A percentile compares a stretch with the other conserved stretches of the same genome.
Evolutionary conservation across 2,113 vertebrate genomes (phyloP).

Genomic region (Asarcornis scutulata): DNA sequence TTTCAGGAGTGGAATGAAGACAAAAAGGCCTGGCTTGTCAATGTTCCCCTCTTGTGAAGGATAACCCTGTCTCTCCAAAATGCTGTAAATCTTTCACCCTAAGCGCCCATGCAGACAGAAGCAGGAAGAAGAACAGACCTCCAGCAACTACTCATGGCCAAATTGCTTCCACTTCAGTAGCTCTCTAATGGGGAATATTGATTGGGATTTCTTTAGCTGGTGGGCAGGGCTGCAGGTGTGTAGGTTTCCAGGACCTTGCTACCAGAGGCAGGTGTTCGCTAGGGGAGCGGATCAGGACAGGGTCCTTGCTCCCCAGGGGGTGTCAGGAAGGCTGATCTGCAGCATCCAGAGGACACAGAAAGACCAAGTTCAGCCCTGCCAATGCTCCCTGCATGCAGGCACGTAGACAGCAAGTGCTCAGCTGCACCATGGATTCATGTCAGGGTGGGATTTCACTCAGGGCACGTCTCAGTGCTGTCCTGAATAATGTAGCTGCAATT

Average conservation of each 20-base stretch:
- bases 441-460: neutral
- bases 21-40: constrained; percentile 28
- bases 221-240: neutral
- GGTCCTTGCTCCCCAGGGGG: fast-evolving
- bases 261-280: neutral
- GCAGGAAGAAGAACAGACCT: neutral
- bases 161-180: neutral
- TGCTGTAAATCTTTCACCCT: constrained; percentile 1
- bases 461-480: neutral
- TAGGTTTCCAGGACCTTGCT: neutral
- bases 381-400: fast-evolving
- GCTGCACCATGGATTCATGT: fast-evolving
- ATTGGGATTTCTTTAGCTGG: neutral
- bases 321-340: too few species aligned
- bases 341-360: neutral
- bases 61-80: constrained; percentile 23
- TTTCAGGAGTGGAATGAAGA: constrained; percentile 37
- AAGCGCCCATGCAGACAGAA: neutral
- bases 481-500: neutral
- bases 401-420: neutral
- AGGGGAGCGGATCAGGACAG: neutral
- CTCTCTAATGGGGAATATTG: neutral
- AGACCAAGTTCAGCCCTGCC: neutral
- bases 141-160: neutral
- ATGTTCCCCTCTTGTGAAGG: neutral